phyloP scores from a whole-genome alignment of 2,113 vertebrate genomes.

The Pygoscelis adeliae region DNA sequence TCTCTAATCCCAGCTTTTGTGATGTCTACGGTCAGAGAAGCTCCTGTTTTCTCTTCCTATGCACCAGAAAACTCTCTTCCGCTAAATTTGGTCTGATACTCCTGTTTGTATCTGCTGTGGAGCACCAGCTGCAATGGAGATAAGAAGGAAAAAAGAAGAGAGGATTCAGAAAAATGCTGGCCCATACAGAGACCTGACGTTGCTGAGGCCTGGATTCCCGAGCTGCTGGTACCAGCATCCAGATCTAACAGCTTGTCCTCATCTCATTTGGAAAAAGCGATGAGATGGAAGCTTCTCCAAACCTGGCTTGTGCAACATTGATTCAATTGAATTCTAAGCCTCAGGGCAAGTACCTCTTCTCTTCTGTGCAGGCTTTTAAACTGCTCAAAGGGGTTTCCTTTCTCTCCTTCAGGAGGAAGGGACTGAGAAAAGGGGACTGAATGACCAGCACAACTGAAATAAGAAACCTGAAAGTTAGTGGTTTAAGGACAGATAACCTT shows the following conservation, averaged over 20 bases:
- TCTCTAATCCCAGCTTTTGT: background rate
- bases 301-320: background rate
- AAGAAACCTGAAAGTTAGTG: background rate
- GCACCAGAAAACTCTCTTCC: background rate
- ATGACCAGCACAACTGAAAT: background rate
- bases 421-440: background rate
- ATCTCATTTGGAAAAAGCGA: background rate
- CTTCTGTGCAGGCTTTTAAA: background rate
- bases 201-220: background rate
- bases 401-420: background rate
- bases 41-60: background rate
- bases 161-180: background rate
- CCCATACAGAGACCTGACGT: background rate
- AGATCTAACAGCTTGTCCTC: background rate
- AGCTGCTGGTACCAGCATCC: rapidly evolving
- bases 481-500: background rate
- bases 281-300: background rate
- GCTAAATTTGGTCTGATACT: background rate
- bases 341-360: background rate
- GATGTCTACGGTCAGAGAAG: background rate
- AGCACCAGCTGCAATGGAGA: background rate
- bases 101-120: background rate
- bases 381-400: background rate
- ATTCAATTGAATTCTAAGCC: background rate
- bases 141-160: background rate